Base-by-base conservation (phyloP, 2,888 invertebrate species). In the Pemphredon lugubris region DNA sequence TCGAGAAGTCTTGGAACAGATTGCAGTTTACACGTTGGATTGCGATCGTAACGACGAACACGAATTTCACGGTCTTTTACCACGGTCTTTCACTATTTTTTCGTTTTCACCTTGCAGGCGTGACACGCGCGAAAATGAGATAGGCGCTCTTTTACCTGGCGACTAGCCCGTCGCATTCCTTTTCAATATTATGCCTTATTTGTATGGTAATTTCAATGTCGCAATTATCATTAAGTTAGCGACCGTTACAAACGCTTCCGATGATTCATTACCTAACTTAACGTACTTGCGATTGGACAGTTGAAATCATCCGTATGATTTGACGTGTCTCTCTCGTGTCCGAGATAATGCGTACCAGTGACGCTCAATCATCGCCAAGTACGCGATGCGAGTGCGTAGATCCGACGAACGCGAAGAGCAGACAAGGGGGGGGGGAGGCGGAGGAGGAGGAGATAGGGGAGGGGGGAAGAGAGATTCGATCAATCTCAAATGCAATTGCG, bases 201-300 rank as follows among this genome's bases (percentile, higher is more conserved):
- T 63, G 20, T 50, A 63, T 50, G 50, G 30, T 44, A 55, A 63
- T 63, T 47, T 37, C 61, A 61, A 67, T 48, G 50, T 42, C n/a
- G 14, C 16, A 37, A 54, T 67, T 67, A 67, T 37, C 66, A 7
- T 61, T 9, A 4, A 18, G 48, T 55, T 45, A 42, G 26, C 45
- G 16, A 32, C 14, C 18, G 34, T 57, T 42, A 45, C 5, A 11
- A 59, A 39, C 16, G 9, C 3, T 14, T 14, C 26, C 14, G 14
- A 9, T 55, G 26, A 61, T 50, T 67, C 61, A 50, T 48, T 34
- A 18, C 55, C 42, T 42, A 67, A 55, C 55, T 53, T 51, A 34
- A 23, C 34, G 51, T 34, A 34, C 34, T 34, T 34, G 9, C 34
- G 11, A 11, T n/a, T n/a, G 34, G n/a, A n/a, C 4, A 3, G n/a